Evolutionary conservation across 2,113 vertebrate species (phyloP).

Genomic region (Ammospiza caudacuta): DNA sequence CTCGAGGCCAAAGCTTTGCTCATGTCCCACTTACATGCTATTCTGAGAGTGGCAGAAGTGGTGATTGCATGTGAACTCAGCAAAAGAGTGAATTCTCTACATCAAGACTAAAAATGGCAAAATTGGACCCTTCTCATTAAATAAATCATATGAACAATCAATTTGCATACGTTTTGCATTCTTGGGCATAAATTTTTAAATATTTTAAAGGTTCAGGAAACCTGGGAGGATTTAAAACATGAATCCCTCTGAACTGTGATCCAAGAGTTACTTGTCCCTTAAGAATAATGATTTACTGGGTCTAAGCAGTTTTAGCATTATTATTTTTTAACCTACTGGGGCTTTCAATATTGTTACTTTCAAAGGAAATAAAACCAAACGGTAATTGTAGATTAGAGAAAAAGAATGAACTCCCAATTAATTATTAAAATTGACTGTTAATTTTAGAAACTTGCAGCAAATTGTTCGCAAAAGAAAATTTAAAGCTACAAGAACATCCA

Average conservation of each 20-base stretch:
- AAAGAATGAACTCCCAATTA: slow-evolving; percentile 35
- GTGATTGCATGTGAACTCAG: background rate
- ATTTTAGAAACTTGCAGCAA: slow-evolving; percentile 44
- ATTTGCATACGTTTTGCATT: slow-evolving; percentile 28
- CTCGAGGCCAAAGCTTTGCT: background rate
- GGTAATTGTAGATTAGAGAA: slow-evolving; percentile 43
- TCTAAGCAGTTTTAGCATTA: slow-evolving; percentile 22
- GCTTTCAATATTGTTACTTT: background rate
- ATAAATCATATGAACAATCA: background rate
- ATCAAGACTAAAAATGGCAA: background rate
- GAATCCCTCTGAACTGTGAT: slow-evolving; percentile 26
- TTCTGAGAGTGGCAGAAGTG: background rate
- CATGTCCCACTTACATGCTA: rapidly evolving
- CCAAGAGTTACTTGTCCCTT: slow-evolving; percentile 13
- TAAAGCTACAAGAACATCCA: background rate
- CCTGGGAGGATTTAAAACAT: background rate
- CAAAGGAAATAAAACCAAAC: slow-evolving; percentile 58
- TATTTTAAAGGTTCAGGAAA: slow-evolving; percentile 28
- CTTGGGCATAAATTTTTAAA: background rate
- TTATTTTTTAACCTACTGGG: slow-evolving; percentile 48
- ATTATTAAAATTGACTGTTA: slow-evolving; percentile 52
- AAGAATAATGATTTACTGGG: slow-evolving; percentile 16
- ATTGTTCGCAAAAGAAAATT: background rate
- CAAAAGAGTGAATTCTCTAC: background rate
- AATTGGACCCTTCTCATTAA: background rate